Conservation (phyloP, 2,797 vertebrate genomes). For the Diplodus sargus region DNA sequence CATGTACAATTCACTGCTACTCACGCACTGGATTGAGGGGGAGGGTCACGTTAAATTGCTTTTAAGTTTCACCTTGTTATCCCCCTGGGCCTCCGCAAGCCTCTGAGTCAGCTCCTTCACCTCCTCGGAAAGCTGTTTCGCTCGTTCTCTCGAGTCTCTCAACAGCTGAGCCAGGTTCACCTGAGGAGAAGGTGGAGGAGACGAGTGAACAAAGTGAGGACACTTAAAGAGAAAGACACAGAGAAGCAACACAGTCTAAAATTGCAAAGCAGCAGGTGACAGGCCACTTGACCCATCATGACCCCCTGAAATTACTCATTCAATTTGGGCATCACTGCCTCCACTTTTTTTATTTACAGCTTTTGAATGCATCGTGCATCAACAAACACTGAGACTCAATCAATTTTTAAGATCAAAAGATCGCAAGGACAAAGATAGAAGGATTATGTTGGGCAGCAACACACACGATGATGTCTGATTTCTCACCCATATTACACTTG, state of each 20-base stretch:
- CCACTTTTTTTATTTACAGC: neutral
- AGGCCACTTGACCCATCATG: neutral
- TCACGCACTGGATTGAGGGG: neutral
- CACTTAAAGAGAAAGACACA: neutral
- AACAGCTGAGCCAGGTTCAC: slow-evolving; percentile 94
- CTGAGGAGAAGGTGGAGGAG: slow-evolving; percentile 72
- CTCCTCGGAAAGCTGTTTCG: slow-evolving; percentile 91
- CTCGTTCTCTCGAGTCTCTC: slow-evolving; percentile 91
- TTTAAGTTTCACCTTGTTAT: slow-evolving; percentile 91
- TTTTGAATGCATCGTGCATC: neutral
- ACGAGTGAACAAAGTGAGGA: neutral
- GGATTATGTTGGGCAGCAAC: neutral
- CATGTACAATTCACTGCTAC: neutral
- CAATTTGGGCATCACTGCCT: neutral
- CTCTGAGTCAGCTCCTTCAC: slow-evolving; percentile 94
- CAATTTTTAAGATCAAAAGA: neutral
- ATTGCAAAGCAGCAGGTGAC: neutral
- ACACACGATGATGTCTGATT: neutral
- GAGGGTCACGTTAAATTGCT: neutral
- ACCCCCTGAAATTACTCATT: neutral
- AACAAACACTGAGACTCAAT: neutral
- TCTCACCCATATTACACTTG: neutral
- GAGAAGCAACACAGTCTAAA: neutral
- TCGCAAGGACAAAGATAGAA: neutral
- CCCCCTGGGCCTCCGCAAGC: slow-evolving; percentile 93